Conservation (phyloP, 2,797 vertebrate species). For the Delichon dasypus region DNA sequence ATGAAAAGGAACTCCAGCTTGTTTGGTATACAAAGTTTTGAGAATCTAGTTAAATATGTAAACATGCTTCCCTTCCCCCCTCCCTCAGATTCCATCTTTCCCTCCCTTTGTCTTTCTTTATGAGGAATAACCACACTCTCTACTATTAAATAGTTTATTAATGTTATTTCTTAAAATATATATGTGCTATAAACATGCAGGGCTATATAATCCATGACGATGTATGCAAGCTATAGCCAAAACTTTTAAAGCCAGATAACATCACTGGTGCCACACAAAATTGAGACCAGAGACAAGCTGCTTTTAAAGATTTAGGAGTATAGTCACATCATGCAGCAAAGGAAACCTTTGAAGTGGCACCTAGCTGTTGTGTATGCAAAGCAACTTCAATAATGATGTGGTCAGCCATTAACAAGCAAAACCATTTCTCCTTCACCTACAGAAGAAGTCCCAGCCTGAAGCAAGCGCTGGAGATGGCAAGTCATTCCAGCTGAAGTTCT, state of each 20-base stretch:
- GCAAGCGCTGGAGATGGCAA: not conserved
- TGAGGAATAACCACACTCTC: not conserved
- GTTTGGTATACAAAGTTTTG: not conserved
- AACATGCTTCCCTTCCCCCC: accelerated
- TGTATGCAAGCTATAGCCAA: not conserved
- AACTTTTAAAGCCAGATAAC: not conserved
- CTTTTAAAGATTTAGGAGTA: not conserved
- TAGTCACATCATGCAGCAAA: not conserved
- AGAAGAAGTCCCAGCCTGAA: not conserved
- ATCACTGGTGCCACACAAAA: not conserved
- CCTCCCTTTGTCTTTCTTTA: not conserved
- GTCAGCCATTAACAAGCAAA: not conserved
- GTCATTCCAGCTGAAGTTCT: not conserved
- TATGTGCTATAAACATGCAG: not conserved
- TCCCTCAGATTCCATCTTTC: not conserved
- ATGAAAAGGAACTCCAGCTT: not conserved
- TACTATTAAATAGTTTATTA: not conserved
- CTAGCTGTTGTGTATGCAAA: not conserved
- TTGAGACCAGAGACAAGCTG: not conserved
- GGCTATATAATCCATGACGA: not conserved
- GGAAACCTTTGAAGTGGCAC: not conserved
- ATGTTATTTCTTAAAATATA: not conserved
- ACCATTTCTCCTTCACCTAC: not conserved
- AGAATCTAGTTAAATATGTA: not conserved
- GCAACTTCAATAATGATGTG: not conserved